These are phyloP conservation scores for Hirundo rustica DNA, from an alignment of 2,797 vertebrate genomes.

Conservation along the genomic window DNA sequence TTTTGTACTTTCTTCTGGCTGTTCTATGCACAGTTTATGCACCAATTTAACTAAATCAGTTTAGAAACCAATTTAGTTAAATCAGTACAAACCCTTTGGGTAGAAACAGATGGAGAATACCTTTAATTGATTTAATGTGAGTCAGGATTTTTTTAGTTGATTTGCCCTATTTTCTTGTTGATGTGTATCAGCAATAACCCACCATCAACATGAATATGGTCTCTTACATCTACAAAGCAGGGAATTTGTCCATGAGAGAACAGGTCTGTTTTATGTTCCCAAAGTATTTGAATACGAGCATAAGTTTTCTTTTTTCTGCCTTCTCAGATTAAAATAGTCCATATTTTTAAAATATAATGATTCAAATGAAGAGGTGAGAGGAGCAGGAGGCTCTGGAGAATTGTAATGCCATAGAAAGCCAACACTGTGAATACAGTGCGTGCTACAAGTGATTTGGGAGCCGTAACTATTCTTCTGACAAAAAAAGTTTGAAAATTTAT, in stretches of 20 bases:
- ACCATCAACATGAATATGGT: neutral
- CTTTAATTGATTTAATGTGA: slow-evolving; percentile 39
- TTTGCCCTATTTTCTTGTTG: neutral
- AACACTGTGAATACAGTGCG: neutral
- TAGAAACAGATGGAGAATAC: slow-evolving; percentile 37
- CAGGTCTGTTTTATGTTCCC: neutral
- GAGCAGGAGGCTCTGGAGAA: neutral
- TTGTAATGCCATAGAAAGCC: neutral
- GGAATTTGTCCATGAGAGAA: neutral
- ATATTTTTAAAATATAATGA: neutral
- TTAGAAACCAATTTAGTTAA: slow-evolving; percentile 56
- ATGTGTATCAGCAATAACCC: neutral
- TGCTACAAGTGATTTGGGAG: neutral
- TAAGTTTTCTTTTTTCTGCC: neutral
- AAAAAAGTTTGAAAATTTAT: neutral
- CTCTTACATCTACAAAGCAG: neutral
- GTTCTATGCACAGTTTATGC: neutral
- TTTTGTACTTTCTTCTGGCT: slow-evolving; percentile 18
- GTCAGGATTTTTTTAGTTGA: neutral
- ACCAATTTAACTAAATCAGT: slow-evolving; percentile 41
- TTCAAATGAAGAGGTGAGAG: neutral
- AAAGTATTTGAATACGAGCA: neutral
- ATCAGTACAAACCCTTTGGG: slow-evolving; percentile 45
- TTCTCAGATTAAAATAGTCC: neutral
- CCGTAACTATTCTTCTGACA: neutral